Percentiles rank a stretch among this genome's conserved stretches.
These are phyloP conservation scores for Haemorhous mexicanus DNA, from an alignment of 2,113 vertebrate genomes.

Conservation along the genomic window DNA sequence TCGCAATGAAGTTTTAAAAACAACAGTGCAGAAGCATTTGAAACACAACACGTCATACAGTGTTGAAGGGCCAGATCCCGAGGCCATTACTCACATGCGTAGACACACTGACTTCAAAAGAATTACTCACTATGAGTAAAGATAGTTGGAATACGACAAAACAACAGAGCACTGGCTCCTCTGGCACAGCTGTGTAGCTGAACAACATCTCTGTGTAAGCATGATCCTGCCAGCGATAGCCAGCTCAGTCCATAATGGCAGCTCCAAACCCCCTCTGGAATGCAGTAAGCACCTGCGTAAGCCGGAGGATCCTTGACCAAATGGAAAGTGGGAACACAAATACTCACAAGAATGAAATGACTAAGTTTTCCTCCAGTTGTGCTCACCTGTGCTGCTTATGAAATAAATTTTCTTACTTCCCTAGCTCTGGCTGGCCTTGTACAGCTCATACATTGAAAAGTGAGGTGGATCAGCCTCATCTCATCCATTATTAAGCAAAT, in stretches of 20 bases:
- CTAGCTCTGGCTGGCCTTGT: background rate
- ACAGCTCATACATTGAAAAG: background rate
- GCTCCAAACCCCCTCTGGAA: background rate
- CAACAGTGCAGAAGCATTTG: constrained; percentile 43
- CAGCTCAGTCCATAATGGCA: background rate
- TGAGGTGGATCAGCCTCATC: background rate
- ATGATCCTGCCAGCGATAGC: background rate
- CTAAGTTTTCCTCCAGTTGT: background rate
- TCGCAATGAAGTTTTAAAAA: constrained; percentile 48
- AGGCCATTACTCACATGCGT: constrained; percentile 48
- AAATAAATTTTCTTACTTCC: background rate
- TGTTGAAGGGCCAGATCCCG: constrained; percentile 41
- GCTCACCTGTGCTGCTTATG: background rate
- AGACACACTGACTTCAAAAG: constrained; percentile 54
- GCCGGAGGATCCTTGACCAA: background rate
- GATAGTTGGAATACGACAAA: constrained; percentile 13
- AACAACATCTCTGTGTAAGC: background rate
- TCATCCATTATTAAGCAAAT: background rate
- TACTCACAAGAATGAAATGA: background rate
- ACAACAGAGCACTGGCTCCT: background rate
- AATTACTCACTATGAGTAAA: constrained; percentile 31
- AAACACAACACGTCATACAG: constrained; percentile 20
- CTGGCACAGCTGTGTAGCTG: background rate
- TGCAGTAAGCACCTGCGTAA: background rate
- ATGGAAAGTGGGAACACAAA: background rate